Evolutionary conservation across 1,140 invertebrate species (phyloP), one percentile per base, ranked within the genome.

Genomic region (Eriocheir sinensis): DNA sequence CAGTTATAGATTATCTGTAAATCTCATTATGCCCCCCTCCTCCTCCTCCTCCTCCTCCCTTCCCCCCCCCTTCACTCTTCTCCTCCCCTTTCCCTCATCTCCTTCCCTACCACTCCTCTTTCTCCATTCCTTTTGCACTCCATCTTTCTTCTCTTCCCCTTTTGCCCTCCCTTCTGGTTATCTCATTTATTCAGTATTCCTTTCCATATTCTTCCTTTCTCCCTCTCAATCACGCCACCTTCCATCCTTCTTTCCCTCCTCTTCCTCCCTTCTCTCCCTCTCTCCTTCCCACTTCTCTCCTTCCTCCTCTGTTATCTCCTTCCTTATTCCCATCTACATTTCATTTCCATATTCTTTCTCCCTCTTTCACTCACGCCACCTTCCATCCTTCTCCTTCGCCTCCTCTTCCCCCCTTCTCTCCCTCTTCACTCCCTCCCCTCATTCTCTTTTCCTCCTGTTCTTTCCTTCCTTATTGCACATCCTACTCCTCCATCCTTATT

Each of bases 1-100:
- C 60, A 72, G 60, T 72, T 72, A 72, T 72, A 72, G 60, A 72
- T 72, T 72, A 72, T 72, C 60, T 72, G 60, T 12, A 72, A 72
- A 72, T 72, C 60, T 72, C 60, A 72, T 72, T 72, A 72, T 72
- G 60, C n/a, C 60, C 0, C 27, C 48, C 60, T n/a, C n/a, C 4
- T 72, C n/a, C n/a, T n/a, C n/a, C n/a, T n/a, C n/a, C n/a, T n/a
- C n/a, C n/a, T n/a, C n/a, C n/a, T n/a, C n/a, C 44, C 44, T 0
- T 72, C 21, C 60, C 60, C 27, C 60, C 27, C 60, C n/a, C 17
- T n/a, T 72, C 17, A 72, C 60, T 4, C n/a, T n/a, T 48, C 4
- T n/a, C n/a, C n/a, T n/a, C n/a, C n/a, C n/a, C n/a, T n/a, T n/a
- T n/a, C n/a, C n/a, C n/a, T n/a, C n/a, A 21, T 72, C 60, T n/a